phyloP scores from a whole-genome alignment of 2,113 vertebrate species.

The Sarotherodon lohbergeri region DNA sequence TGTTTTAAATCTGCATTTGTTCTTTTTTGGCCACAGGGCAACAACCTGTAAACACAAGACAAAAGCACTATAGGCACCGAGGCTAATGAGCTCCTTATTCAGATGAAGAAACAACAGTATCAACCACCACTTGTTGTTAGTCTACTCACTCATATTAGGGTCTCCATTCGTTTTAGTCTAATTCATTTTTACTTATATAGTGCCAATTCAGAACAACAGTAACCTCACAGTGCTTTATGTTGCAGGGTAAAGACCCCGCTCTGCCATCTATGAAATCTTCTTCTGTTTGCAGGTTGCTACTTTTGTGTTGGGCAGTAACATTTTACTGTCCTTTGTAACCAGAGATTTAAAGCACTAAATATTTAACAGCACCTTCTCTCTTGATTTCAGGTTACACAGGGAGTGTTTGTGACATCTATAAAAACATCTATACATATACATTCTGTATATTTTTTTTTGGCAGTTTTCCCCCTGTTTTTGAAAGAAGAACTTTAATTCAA shows the following conservation, averaged over 20 bases:
- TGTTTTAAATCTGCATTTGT: not conserved
- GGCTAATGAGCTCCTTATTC: not conserved
- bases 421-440: not conserved
- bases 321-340: not conserved
- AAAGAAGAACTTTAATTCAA: not conserved
- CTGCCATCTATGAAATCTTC: not conserved
- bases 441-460: not conserved
- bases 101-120: not conserved
- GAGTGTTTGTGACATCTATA: not conserved
- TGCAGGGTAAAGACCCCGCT: not conserved
- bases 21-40: not conserved
- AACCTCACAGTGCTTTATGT: not conserved
- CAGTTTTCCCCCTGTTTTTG: not conserved
- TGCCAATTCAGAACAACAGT: not conserved
- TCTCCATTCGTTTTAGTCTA: accelerated
- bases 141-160: not conserved
- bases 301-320: not conserved
- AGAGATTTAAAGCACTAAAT: not conserved
- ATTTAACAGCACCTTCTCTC: not conserved
- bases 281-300: not conserved
- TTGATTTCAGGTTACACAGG: not conserved
- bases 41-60: not conserved
- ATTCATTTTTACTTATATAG: not conserved
- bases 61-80: not conserved
- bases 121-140: not conserved